These are phyloP conservation scores for Odontesthes bonariensis DNA, from an alignment of 2,113 vertebrate genomes.

Conservation along the genomic window DNA sequence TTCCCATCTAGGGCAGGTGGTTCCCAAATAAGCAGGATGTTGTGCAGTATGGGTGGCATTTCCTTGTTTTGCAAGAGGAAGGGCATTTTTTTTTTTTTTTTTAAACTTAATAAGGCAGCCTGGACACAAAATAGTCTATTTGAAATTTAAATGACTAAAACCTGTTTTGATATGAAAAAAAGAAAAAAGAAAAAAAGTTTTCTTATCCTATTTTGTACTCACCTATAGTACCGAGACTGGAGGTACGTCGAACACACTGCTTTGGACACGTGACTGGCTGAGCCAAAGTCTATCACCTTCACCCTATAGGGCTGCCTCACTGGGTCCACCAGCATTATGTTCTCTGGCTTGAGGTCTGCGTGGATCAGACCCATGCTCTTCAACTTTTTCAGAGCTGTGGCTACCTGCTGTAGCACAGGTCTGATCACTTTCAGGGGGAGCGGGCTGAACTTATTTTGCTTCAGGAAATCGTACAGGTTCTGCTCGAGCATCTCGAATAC, in stretches of 20 bases:
- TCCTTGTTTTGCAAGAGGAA: slow-evolving; percentile 67
- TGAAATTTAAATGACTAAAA: neutral
- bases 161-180: too few relatives aligned
- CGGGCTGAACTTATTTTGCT: slow-evolving; percentile 99
- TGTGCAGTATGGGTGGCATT: slow-evolving; percentile 67
- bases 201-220: slow-evolving; percentile 69
- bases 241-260: slow-evolving; percentile 99
- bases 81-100: too few relatives aligned
- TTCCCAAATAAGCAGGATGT: slow-evolving; percentile 73
- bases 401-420: slow-evolving; percentile 98
- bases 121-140: slow-evolving; percentile 10
- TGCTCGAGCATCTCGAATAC: slow-evolving; percentile 99
- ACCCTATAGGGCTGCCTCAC: slow-evolving; percentile 96
- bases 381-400: slow-evolving; percentile 97
- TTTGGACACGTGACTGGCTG: slow-evolving; percentile 99
- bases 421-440: slow-evolving; percentile 97
- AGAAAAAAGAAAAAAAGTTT: too few relatives aligned
- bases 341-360: slow-evolving; percentile 99
- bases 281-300: slow-evolving; percentile 99
- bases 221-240: slow-evolving; percentile 99
- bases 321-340: slow-evolving; percentile 99
- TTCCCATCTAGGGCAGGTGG: slow-evolving; percentile 52
- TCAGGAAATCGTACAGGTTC: slow-evolving; percentile 98
- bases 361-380: slow-evolving; percentile 99
- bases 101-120: slow-evolving; percentile 1